A percentile compares a stretch with the other conserved stretches of the same genome.
These are phyloP conservation scores for Sebastes vulpes DNA, from an alignment of 2,797 vertebrate species.

Conservation along the genomic window DNA sequence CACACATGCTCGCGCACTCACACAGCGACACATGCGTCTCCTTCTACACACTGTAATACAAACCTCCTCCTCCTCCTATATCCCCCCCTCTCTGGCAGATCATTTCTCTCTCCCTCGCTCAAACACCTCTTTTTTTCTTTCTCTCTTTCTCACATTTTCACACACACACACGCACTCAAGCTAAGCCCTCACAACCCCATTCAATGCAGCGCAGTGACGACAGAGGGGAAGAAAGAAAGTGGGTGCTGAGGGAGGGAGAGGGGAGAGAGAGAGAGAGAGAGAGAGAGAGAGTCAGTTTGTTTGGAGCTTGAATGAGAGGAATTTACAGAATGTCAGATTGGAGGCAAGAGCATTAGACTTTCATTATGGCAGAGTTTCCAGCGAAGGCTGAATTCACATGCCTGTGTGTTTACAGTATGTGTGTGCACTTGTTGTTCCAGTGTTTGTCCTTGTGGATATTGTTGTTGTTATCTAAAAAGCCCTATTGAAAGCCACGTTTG, in stretches of 20 bases:
- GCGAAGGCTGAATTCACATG: neutral
- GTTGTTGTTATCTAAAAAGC: neutral
- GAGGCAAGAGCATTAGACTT: conserved; percentile 28
- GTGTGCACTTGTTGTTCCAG: neutral
- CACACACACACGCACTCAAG: conserved; percentile 6
- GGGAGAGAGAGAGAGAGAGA: neutral
- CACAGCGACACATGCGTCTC: neutral
- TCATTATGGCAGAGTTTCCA: conserved; percentile 13
- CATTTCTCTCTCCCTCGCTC: conserved; percentile 14
- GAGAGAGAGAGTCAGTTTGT: conserved; percentile 13
- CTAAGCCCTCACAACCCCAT: conserved; percentile 16
- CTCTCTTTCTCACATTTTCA: conserved; percentile 13
- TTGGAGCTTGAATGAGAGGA: conserved; percentile 34
- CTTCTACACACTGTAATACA: conserved; percentile 7
- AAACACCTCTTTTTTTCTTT: conserved; percentile 2
- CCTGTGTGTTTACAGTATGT: neutral
- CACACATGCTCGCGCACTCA: conserved; percentile 32
- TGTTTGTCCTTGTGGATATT: neutral
- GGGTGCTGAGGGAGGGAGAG: neutral
- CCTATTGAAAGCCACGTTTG: neutral
- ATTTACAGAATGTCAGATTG: conserved; percentile 51
- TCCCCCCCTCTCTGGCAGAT: conserved; percentile 28
- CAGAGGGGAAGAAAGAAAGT: conserved; percentile 4
- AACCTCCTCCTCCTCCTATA: conserved; percentile 5
- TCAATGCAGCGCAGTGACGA: conserved; percentile 32